Base-by-base conservation (phyloP, 2,113 vertebrate species). In the Cottus gobio region DNA sequence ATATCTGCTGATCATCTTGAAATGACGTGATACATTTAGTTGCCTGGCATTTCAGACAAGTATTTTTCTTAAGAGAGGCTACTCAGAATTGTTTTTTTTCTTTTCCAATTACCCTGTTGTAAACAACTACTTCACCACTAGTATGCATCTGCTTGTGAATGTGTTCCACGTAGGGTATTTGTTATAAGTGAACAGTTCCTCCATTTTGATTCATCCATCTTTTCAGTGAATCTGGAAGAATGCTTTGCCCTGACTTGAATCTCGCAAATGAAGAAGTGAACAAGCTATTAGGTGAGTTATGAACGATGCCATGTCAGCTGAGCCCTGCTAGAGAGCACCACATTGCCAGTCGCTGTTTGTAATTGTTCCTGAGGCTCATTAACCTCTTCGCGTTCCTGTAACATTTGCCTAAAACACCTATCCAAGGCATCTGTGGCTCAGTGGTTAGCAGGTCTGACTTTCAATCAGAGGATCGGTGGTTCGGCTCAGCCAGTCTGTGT, bases 171-270 rank as follows among this genome's bases (percentile, higher is more conserved):
- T 4, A 44, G 24, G 9, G 4, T 20, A 48, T 48, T 65, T 9
- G 42, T 73, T 18, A 68, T 42, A 48, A 37, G 22, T 46, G 15
- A 64, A 72, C 31, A 67, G 3, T 30, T 34, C 20, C 11, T 12
- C 26, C 12, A 16, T 60, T 64, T 28, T 3, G 16, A 72, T 36
- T 70, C 9, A 56, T 79, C 73, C 3, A 50, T 87, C 58, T 70
- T 80, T 77, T 56, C 34, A 31, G 50, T 36, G 28, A 75, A 56
- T 64, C 24, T 39, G 65, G 26, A 71, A 48, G 44, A 73, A 57
- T 10, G 57, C 22, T 69, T 54, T 39, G 50, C 39, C 46, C 63
- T 77, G 71, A 83, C 74, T 81, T 76, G 54, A 67, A 80, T 81
- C 66, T 79, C 20, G 62, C 50, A 75, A 46, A 81, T 46, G 57